A percentile compares a stretch with the other conserved stretches of the same genome.
Conservation (phyloP, 2,888 invertebrate species). For the Melieria omissa region DNA sequence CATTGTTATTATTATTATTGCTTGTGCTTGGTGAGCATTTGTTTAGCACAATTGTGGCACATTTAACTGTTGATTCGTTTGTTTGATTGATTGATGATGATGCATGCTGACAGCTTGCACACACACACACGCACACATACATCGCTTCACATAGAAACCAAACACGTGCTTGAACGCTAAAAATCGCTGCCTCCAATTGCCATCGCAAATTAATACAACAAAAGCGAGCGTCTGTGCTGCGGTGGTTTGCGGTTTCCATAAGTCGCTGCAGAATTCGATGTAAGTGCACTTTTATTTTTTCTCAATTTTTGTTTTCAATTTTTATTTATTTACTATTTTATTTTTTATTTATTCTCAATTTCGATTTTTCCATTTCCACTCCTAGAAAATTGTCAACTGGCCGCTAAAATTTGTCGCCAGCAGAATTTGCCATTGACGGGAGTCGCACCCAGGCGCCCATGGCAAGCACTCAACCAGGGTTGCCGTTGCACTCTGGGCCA, state of each 20-base stretch:
- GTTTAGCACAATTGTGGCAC: no score
- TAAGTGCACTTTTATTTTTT: not conserved
- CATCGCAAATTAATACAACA: not conserved
- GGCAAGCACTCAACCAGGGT: no score
- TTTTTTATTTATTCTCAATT: not conserved
- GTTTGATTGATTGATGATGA: conserved; percentile 32
- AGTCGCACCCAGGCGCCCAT: no score
- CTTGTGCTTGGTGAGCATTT: no score
- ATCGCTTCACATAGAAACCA: conserved; percentile 2
- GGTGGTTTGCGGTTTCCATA: not conserved
- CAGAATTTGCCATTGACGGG: no score
- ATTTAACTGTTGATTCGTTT: conserved; percentile 7
- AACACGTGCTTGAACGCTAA: not conserved
- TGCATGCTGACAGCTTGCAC: conserved; percentile 29
- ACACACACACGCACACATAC: not conserved
- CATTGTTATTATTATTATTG: no score
- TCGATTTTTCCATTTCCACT: conserved; percentile 10
- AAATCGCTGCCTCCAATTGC: not conserved
- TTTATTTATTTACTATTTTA: conserved; percentile 1
- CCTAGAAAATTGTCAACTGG: conserved; percentile 15
- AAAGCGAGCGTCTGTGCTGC: not conserved
- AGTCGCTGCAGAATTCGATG: not conserved
- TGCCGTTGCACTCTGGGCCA: no score
- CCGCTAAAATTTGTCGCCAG: not conserved
- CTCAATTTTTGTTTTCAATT: not conserved